Base-by-base conservation (phyloP, 2,888 invertebrate genomes). In the Leptinotarsa rubiginosa region DNA sequence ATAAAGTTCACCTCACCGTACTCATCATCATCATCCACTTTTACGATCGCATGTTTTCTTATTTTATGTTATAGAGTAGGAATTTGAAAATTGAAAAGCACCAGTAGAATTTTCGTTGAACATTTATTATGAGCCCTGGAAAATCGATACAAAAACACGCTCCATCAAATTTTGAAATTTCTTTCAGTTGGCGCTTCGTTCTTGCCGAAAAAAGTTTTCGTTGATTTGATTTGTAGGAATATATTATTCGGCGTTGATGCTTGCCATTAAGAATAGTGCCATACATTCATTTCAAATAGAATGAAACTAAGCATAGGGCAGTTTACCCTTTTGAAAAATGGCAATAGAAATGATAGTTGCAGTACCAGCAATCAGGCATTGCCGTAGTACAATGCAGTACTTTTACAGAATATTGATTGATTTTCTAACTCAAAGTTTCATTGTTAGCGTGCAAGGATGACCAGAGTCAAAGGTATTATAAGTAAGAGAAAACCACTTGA, bases 371-470 rank as follows among this genome's bases (percentile, higher is more conserved):
- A 54, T 56, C 31, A 62, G 25, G 16, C 31, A 62, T 31, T 62
- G 62, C 62, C 15, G 62, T 62, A 62, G 62, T 1, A 31, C 31
- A 31, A 62, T 7, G 31, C 13, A 56, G 56, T 62, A 31, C n/a
- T 31, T 5, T 62, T 62, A 4, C n/a, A 16, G n/a, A 25, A n/a
- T 31, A 62, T 62, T 10, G 16, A 22, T 5, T 25, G 3, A 7
- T 62, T 18, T 31, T 15, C 15, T 31, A 62, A 62, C 16, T 31
- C 16, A 41, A 18, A 16, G 16, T 41, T 56, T 41, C 12, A 41
- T 62, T 62, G 62, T 16, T 62, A 62, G 62, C 62, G n/a, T 31
- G 3, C 62, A 31, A 62, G 62, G 62, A 62, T 62, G 31, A 31
- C 41, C 10, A 41, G 31, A n/a, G 13, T 41, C 31, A 62, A 62